Evolutionary conservation across 2,888 invertebrate species (phyloP), one percentile per base, ranked within the genome.

Genomic region (Plagodis pulveraria): DNA sequence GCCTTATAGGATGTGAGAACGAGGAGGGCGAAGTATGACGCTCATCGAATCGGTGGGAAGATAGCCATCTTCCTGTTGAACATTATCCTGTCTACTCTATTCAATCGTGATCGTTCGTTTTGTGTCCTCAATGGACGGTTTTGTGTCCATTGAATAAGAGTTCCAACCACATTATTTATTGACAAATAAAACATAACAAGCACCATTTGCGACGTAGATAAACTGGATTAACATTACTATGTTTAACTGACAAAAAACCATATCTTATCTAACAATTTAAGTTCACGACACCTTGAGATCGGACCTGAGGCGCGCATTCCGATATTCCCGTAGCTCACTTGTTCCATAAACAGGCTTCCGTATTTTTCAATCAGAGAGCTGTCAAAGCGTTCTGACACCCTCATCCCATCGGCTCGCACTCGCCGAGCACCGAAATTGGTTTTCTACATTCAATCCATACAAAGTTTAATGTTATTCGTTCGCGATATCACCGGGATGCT

Each of bases 281-380:
- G 41, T 33, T 50, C 50, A 41, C 22, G 10, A 34, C 32, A 45
- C 49, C 60, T 55, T 49, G 58, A 56, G 62, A 69, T 62, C 61
- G 65, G 69, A 67, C 62, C 65, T 69, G 66, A 65, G 66, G 66
- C 72, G 72, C 68, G 66, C 65, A 70, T 70, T 74, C 61, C 72
- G 69, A 74, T 71, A 70, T 70, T 74, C 61, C 72, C 70, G 75
- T 71, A 78, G 86, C 84, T 85, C 89, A 86, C 87, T 89, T 84
- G 86, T 89, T 91, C 91, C 84, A 92, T 93, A 93, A 93, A 93
- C 92, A 93, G 92, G 86, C 90, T 92, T 88, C 91, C 93, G 93
- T 93, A 93, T 93, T 93, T 94, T 94, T 93, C 94, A 94, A 94
- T 94, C 93, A 93, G 93, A 87, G 91, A 93, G 89, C 94, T 94